Evolutionary conservation across 2,113 vertebrate species (phyloP).

Genomic region (Lepisosteus oculatus): DNA sequence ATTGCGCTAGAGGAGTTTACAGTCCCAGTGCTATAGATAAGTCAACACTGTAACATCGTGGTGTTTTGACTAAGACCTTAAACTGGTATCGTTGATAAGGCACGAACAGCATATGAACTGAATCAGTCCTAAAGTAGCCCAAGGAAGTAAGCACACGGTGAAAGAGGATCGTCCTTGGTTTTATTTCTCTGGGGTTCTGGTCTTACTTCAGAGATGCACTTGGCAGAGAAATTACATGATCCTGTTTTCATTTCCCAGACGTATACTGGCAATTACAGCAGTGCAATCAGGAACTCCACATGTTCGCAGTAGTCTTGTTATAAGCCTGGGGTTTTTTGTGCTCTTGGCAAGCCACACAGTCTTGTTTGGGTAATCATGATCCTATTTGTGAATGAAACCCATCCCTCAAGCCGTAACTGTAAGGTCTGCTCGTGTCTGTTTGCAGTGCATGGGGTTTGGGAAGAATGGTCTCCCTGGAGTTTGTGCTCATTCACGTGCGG

Average conservation of each 20-base stretch:
- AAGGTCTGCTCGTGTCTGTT: constrained; percentile 71
- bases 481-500: constrained; percentile 98
- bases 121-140: background rate
- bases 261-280: constrained; percentile 4
- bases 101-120: background rate
- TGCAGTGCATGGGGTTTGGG: constrained; percentile 98
- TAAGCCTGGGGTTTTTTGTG: background rate
- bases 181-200: background rate
- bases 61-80: background rate
- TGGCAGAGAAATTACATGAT: background rate
- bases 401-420: background rate
- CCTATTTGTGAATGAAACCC: constrained; percentile 1
- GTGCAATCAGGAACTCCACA: constrained; percentile 1
- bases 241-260: constrained; percentile 1
- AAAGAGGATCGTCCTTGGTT: background rate
- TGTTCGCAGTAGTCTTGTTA: constrained; percentile 1
- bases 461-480: constrained; percentile 99
- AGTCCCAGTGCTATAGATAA: no score
- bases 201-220: background rate
- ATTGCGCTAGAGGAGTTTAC: no score
- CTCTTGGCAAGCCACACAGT: background rate
- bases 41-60: background rate
- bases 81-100: background rate
- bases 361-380: background rate
- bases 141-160: background rate